Evolutionary conservation across 2,113 vertebrate species (phyloP).

Genomic region (Cheirogaleus medius): DNA sequence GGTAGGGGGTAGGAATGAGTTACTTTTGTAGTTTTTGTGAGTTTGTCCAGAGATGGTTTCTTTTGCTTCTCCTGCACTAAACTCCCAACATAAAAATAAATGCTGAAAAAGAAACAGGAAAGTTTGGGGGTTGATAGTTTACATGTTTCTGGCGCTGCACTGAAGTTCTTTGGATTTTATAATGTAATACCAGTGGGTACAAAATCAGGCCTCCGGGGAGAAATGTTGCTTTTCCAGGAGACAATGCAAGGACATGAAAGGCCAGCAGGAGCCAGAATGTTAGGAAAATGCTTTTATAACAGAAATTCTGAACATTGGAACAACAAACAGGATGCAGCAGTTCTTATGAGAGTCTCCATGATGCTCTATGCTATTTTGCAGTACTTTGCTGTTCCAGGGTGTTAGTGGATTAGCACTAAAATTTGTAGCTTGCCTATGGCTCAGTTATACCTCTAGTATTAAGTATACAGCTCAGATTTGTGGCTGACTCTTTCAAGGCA

Average conservation of each 20-base stretch:
- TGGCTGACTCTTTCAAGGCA: background rate
- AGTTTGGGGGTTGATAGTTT: background rate
- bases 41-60: background rate
- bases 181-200: background rate
- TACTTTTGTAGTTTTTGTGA: background rate
- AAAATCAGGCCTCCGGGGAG: background rate
- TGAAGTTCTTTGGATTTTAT: background rate
- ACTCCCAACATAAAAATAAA: background rate
- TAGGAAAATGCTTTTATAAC: conserved; percentile 34
- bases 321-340: background rate
- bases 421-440: background rate
- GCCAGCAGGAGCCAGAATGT: background rate
- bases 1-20: background rate
- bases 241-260: background rate
- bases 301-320: background rate
- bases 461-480: conserved; percentile 10
- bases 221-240: background rate
- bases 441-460: background rate
- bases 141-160: background rate
- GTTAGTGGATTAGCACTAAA: background rate
- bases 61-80: background rate
- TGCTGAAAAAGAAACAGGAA: background rate
- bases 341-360: background rate
- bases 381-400: background rate
- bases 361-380: background rate